Conservation (phyloP, 30 jellyfish, hydroid and myxozoan genomes). For the Morbakka virulenta region DNA sequence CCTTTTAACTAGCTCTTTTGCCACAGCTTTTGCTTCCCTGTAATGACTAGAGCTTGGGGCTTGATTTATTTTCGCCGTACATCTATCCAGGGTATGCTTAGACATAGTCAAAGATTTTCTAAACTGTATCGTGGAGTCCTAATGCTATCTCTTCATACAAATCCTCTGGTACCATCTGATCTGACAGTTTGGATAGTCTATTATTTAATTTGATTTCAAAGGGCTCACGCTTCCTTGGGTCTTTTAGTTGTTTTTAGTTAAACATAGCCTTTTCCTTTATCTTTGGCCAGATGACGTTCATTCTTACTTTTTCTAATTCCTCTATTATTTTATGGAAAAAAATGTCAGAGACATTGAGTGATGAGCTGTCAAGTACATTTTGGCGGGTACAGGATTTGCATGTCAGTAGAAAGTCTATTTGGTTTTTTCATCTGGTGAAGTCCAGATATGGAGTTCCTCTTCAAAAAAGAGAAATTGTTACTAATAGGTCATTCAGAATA, state of each 20-base stretch:
- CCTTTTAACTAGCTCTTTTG: too few relatives aligned
- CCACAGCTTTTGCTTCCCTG: too few relatives aligned
- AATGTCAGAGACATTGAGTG: neutral
- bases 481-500: neutral
- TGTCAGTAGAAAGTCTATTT: slow-evolving; percentile 7
- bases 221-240: neutral
- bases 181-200: neutral
- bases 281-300: slow-evolving; percentile 7
- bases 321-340: neutral
- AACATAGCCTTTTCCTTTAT: neutral
- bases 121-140: neutral
- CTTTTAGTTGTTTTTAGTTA: neutral
- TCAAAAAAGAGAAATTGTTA: too few relatives aligned
- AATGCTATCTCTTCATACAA: neutral
- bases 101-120: too few relatives aligned
- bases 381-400: neutral
- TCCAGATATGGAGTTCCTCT: slow-evolving; percentile 19
- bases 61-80: too few relatives aligned
- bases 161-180: neutral
- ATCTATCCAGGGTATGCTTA: too few relatives aligned
- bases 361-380: neutral
- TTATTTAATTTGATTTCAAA: neutral
- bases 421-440: slow-evolving; percentile 40
- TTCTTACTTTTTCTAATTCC: neutral
- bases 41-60: too few relatives aligned